Evolutionary conservation across 2,797 vertebrate species (phyloP).

Genomic region (Vireo griseus): DNA sequence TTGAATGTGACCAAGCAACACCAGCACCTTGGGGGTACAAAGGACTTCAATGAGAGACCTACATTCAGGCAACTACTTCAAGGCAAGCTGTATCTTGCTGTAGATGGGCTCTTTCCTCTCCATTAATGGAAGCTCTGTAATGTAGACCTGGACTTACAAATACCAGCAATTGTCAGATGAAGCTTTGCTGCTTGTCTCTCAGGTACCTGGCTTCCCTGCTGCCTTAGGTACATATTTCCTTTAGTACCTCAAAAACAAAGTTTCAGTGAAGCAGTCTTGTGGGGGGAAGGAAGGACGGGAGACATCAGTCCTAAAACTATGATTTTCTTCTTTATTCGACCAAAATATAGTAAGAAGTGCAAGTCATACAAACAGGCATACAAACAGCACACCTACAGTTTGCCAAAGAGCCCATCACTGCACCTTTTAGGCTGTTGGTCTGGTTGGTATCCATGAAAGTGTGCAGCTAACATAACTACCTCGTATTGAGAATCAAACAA

Average conservation of each 20-base stretch:
- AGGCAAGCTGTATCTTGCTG: background rate
- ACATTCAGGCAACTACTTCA: background rate
- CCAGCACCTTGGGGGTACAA: background rate
- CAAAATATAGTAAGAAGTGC: background rate
- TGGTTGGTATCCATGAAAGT: background rate
- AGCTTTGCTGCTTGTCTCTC: background rate
- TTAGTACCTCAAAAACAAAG: background rate
- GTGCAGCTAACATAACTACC: background rate
- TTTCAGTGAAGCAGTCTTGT: background rate
- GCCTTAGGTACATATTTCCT: background rate
- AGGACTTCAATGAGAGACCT: background rate
- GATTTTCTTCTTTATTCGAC: background rate
- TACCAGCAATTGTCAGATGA: background rate
- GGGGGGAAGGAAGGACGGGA: accelerated
- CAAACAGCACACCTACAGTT: background rate
- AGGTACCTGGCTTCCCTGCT: background rate
- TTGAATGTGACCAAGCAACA: background rate
- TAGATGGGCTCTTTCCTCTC: background rate
- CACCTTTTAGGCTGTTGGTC: background rate
- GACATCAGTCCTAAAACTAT: background rate
- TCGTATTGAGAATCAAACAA: background rate
- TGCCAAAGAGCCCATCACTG: background rate
- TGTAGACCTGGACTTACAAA: background rate
- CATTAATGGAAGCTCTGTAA: background rate
- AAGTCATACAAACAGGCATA: background rate